Base-by-base conservation (phyloP, 2,888 invertebrate species). In the Anarsia innoxiella region DNA sequence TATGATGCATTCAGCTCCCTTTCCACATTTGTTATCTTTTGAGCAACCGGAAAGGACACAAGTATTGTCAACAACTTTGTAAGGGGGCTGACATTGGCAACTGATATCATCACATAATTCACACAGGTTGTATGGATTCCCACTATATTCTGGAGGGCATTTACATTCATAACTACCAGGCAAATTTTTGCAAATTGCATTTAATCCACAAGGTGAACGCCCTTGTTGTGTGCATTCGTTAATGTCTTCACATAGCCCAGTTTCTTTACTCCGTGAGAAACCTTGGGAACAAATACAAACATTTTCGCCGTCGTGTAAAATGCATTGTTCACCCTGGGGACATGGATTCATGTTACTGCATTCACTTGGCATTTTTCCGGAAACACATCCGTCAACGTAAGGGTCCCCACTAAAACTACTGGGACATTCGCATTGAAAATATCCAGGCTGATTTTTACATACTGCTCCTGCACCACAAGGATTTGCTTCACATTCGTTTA, bases 141-240 rank as follows among this genome's bases (percentile, higher is more conserved):
- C 96, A 59, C 93, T 93, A 64, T 93, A 95, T 19, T 94, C 95
- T 15, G 90, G 86, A 0, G 95, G 93, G 59, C 96, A 97, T 58
- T 93, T 93, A 55, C 96, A 97, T 73, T 95, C 95, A 63, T 96
- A 97, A 62, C 95, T 95, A 31, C 96, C 96, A 0, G 96, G 96
- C 34, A 96, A 79, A 76, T 97, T 97, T 67, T 94, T 95, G 61
- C 96, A 97, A 39, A 95, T 89, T 0, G 96, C 95, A 70, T 95
- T 95, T 13, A 93, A 75, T 0, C 96, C 96, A 71, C 96, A 96
- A 11, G 93, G 91, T 2, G 92, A 89, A 51, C 92, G 93, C 38
- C 90, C 91, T 15, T 89, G 83, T 53, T 91, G 91, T 2, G 89
- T 88, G 60, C 96, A 96, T 72, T 96, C 96, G 60, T 96, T 92